Evolutionary conservation across 2,113 vertebrate genomes (phyloP), one percentile per base, ranked within the genome.

Genomic region (Gambusia affinis): DNA sequence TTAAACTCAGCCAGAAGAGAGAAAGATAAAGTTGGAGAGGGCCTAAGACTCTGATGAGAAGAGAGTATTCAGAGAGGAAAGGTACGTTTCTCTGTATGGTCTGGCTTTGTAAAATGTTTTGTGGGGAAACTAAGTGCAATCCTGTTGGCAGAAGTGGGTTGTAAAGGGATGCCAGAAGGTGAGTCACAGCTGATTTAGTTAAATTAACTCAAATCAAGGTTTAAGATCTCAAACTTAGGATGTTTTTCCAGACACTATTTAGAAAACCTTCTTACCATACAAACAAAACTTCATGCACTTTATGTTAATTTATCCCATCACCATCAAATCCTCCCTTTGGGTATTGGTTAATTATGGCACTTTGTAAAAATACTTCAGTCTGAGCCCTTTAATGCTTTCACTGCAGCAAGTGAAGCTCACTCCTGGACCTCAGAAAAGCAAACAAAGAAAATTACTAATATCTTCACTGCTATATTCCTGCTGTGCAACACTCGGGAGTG

Each of bases 401-500:
- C 8, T 57, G 22, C 51, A 57, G 8, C 24, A 57, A 57, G 24
- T 10, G 30, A 64, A 8, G 24, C 33, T 60, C 12, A 62, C 19
- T 35, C 39, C 47, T 60, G 28, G 8, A 44, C 31, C 1, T 2
- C 15, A 39, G 4, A 17, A 33, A 10, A 27, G 44, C 37, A 63
- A 12, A 29, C 35, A 51, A 61, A 64, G 35, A 22, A 35, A 72
- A 67, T n/a, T 44, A 73, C 63, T n/a, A 19, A 68, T 47, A 37
- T 30, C 61, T 37, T 44, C 30, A 60, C 51, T 44, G 65, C 29
- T 70, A 27, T 60, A 71, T 44, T 75, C 62, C 22, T 0, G 14
- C 39, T 79, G 70, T 70, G 75, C 63, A 77, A 73, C 66, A 39
- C 12, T 24, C 11, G 0, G 14, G 69, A 54, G 44, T 60, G 73